phyloP scores from a whole-genome alignment of 1,140 invertebrate species.

The Cherax quadricarinatus region DNA sequence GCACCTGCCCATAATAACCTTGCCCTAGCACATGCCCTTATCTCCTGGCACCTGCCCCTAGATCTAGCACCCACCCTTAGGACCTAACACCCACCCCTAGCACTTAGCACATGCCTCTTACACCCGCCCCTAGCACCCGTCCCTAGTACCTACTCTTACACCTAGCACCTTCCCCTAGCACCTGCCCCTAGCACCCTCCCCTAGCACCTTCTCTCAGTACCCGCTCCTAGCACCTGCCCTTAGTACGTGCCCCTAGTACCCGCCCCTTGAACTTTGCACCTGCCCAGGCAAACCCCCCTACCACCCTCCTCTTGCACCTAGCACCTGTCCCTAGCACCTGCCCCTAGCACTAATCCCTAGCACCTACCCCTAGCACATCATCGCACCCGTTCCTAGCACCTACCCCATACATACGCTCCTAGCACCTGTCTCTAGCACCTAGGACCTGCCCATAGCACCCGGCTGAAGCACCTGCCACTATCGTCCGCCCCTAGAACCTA shows the following conservation, averaged over 20 bases:
- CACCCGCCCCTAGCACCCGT: not conserved
- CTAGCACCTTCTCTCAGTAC: too few species aligned
- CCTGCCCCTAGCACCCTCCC: not conserved
- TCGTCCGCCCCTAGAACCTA: not conserved
- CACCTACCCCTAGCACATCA: not conserved
- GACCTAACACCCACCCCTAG: not conserved
- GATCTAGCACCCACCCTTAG: too few species aligned
- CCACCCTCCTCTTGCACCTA: not conserved
- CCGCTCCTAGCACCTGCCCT: not conserved
- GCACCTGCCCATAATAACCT: not conserved
- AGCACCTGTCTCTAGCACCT: not conserved
- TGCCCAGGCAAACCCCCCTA: too few species aligned
- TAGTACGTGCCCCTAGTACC: not conserved
- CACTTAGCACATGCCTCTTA: not conserved
- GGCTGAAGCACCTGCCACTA: too few species aligned
- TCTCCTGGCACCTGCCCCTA: too few species aligned
- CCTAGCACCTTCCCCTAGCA: not conserved
- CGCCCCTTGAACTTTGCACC: too few species aligned
- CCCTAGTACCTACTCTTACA: too few species aligned
- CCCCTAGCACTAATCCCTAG: not conserved
- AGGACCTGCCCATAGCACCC: not conserved
- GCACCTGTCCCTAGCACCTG: too few species aligned
- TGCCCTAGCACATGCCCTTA: not conserved
- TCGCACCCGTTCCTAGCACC: too few species aligned
- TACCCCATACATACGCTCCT: not conserved